A percentile compares a stretch with the other conserved stretches of the same genome.
These are phyloP conservation scores for Brenthis daphne DNA, from an alignment of 2,888 invertebrate genomes.

Conservation along the genomic window DNA sequence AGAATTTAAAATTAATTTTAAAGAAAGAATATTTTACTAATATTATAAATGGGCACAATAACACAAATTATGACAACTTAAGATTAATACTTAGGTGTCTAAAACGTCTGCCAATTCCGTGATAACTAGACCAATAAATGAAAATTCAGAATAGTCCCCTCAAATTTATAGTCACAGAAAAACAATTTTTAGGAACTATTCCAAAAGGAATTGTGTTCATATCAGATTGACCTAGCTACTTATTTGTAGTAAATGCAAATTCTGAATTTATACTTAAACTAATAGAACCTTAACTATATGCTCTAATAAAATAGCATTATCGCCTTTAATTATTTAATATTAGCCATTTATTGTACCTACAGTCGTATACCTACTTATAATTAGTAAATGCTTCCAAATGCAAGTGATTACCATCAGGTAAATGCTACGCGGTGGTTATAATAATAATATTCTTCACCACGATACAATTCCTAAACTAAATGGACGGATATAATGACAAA, in stretches of 20 bases:
- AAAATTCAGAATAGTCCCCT: conserved; percentile 74
- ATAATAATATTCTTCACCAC: conserved; percentile 36
- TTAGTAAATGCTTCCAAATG: conserved; percentile 74
- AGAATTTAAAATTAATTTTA: conserved; percentile 35
- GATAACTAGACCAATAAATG: conserved; percentile 41
- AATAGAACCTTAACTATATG: conserved; percentile 44
- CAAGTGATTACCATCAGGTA: conserved; percentile 72
- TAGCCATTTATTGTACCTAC: conserved; percentile 39
- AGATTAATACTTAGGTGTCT: conserved; percentile 27
- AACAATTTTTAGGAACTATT: conserved; percentile 70
- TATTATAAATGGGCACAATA: conserved; percentile 40
- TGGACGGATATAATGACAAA: conserved; percentile 40
- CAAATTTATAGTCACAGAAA: conserved; percentile 46
- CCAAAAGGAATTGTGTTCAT: conserved; percentile 54
- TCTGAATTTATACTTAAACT: conserved; percentile 50
- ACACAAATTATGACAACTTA: conserved; percentile 28
- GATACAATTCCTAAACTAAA: conserved; percentile 27
- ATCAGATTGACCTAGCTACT: conserved; percentile 44
- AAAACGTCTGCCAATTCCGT: conserved; percentile 33
- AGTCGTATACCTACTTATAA: conserved; percentile 46
- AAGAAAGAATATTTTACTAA: conserved; percentile 23
- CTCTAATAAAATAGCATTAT: conserved; percentile 45
- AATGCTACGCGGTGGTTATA: conserved; percentile 76
- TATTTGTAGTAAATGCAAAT: conserved; percentile 64
- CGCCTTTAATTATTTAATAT: conserved; percentile 34